These are phyloP conservation scores for Elephantulus edwardii DNA, from an alignment of 2,113 vertebrate genomes.

Conservation along the genomic window DNA sequence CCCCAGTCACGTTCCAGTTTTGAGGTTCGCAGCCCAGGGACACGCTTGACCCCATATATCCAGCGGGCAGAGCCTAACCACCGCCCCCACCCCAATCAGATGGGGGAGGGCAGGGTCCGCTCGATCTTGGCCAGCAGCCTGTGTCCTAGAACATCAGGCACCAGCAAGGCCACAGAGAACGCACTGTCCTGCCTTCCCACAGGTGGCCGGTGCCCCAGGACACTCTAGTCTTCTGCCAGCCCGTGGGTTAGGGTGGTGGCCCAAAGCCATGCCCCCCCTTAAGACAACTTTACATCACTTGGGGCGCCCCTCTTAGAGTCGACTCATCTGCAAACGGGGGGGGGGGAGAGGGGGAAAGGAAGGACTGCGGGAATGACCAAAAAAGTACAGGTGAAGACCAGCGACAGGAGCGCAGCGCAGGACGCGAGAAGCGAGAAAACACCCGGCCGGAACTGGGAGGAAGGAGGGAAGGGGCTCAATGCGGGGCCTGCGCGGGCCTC, in stretches of 20 bases:
- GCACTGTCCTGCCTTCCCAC: neutral
- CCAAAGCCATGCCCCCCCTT: too few relatives aligned
- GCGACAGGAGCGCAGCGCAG: neutral
- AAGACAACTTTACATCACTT: neutral
- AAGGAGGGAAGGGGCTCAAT: accelerated
- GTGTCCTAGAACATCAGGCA: neutral
- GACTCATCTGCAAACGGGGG: neutral
- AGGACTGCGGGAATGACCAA: neutral
- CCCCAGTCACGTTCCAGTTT: too few relatives aligned
- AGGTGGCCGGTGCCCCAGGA: neutral
- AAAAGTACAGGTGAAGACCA: neutral
- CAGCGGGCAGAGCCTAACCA: neutral
- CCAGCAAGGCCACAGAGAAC: neutral
- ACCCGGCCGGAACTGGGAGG: neutral
- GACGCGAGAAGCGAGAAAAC: neutral
- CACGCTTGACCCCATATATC: neutral
- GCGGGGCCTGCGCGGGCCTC: neutral
- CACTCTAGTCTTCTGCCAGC: neutral
- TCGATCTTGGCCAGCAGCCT: neutral
- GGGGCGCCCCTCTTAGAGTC: neutral
- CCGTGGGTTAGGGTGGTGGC: too few relatives aligned
- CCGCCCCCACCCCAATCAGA: neutral
- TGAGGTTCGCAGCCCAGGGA: neutral
- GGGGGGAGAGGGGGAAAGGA: too few relatives aligned
- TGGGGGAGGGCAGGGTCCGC: neutral